These are phyloP conservation scores for Candoia aspera DNA, from an alignment of 2,113 vertebrate species.

Conservation along the genomic window DNA sequence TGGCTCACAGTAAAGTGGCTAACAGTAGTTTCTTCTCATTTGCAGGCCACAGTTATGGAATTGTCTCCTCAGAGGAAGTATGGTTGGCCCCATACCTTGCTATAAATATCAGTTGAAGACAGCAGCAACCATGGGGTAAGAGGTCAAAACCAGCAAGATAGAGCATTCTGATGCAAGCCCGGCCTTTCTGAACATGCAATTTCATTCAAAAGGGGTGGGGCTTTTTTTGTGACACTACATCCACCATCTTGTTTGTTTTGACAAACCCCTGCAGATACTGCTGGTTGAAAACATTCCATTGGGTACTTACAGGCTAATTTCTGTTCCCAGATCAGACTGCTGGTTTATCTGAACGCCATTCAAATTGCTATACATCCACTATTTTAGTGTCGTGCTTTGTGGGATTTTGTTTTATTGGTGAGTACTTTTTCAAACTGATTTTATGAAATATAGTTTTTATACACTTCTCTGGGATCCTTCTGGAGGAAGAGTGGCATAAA, in stretches of 20 bases:
- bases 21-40: not conserved
- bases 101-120: not conserved
- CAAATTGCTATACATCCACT: not conserved
- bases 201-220: not conserved
- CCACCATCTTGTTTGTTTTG: not conserved
- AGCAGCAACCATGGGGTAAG: not conserved
- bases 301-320: not conserved
- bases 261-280: not conserved
- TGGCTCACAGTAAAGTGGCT: not conserved
- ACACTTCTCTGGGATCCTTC: not conserved
- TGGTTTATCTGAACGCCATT: not conserved
- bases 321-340: not conserved
- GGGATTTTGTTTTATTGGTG: not conserved
- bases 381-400: not conserved
- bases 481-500: not conserved
- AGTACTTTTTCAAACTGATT: too few species aligned
- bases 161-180: not conserved
- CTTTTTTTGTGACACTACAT: not conserved
- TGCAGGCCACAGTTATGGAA: not conserved
- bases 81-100: not conserved
- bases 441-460: too few species aligned
- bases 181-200: not conserved
- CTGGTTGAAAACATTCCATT: not conserved
- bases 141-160: not conserved
- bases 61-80: not conserved